Conservation (phyloP, 2,888 invertebrate species). For the Zhengitettix transpicula region DNA sequence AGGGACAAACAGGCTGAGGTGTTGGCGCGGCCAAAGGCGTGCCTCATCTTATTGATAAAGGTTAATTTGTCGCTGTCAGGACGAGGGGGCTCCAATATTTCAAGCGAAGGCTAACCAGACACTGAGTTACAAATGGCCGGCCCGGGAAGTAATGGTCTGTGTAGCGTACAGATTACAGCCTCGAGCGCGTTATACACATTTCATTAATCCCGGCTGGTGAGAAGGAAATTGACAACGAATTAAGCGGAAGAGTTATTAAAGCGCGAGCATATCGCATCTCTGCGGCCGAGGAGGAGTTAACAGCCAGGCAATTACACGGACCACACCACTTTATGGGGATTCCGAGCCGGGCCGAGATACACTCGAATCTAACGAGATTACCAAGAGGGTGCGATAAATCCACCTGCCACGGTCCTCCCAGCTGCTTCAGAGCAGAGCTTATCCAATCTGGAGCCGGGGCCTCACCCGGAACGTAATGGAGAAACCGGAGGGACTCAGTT, state of each 20-base stretch:
- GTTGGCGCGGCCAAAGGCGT: not conserved
- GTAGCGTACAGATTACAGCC: constrained; percentile 3
- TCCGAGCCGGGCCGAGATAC: not conserved
- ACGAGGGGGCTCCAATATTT: constrained; percentile 8
- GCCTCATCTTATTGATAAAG: constrained; percentile 11
- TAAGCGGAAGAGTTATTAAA: not conserved
- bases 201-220: constrained; percentile 1
- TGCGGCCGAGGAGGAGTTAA: not conserved
- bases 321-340: not conserved
- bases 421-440: too few relatives aligned
- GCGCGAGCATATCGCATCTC: not conserved
- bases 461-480: too few relatives aligned
- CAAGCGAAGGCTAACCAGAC: constrained; percentile 11
- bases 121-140: constrained; percentile 5
- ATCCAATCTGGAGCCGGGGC: too few relatives aligned
- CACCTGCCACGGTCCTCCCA: too few relatives aligned
- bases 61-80: constrained; percentile 12
- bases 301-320: not conserved
- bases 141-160: constrained; percentile 6
- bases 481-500: too few relatives aligned
- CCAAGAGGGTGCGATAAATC: not conserved
- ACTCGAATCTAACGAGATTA: not conserved
- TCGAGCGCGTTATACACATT: constrained; percentile 1
- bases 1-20: too few relatives aligned
- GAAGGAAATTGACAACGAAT: not conserved